Evolutionary conservation across 2,797 vertebrate genomes (phyloP).

Genomic region (Chromis chromis): DNA sequence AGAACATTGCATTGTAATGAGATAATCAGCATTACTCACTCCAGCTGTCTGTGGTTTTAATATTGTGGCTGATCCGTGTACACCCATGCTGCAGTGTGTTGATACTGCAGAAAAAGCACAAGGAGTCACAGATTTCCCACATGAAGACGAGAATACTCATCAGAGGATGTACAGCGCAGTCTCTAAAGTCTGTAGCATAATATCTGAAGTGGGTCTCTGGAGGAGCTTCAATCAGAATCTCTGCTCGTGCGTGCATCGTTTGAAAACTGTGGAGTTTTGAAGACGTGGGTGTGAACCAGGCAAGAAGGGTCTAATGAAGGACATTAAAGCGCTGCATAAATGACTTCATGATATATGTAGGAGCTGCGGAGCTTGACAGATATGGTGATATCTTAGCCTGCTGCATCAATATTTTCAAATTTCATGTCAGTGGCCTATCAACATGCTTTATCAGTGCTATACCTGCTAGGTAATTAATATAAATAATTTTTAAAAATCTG

Average conservation of each 20-base stretch:
- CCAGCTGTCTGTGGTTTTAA: too few relatives aligned
- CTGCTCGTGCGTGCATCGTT: not conserved
- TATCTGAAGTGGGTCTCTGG: not conserved
- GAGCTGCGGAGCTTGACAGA: not conserved
- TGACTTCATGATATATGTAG: not conserved
- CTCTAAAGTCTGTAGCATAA: slow-evolving; percentile 19
- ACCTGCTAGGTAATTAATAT: too few relatives aligned
- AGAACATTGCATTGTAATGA: too few relatives aligned
- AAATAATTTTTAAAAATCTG: too few relatives aligned
- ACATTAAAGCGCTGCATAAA: slow-evolving; percentile 22
- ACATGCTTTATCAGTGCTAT: too few relatives aligned
- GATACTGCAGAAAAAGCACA: not conserved
- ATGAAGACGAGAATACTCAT: not conserved
- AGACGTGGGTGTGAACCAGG: slow-evolving; percentile 11
- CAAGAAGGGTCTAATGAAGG: not conserved
- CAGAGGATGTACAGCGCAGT: not conserved
- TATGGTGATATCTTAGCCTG: not conserved
- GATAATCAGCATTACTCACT: too few relatives aligned
- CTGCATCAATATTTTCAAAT: not conserved
- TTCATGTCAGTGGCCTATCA: not conserved
- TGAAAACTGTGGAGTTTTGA: not conserved
- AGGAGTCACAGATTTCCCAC: not conserved
- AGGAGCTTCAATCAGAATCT: slow-evolving; percentile 6
- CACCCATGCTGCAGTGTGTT: not conserved
- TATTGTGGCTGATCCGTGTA: too few relatives aligned